Evolutionary conservation across 2,888 invertebrate species (phyloP).

Genomic region (Netelia melanura): DNA sequence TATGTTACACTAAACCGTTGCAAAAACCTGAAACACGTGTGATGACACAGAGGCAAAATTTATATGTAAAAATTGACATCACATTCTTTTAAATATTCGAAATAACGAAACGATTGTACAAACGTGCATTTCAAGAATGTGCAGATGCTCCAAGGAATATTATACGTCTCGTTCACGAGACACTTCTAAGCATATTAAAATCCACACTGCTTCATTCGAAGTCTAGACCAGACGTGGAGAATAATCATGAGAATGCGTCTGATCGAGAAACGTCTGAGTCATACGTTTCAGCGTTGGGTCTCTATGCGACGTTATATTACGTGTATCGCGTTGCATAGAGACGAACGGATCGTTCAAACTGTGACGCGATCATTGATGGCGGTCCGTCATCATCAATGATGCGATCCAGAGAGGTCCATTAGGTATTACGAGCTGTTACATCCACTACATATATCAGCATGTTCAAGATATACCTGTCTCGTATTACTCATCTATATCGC

Average conservation of each 20-base stretch:
- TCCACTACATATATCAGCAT: background rate
- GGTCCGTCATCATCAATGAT: conserved; percentile 25
- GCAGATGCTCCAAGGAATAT: too few relatives aligned
- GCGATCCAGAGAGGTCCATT: background rate
- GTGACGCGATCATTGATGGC: conserved; percentile 36
- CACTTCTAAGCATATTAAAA: too few relatives aligned
- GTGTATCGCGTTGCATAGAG: background rate
- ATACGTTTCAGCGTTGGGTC: conserved; percentile 1
- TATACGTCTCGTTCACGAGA: too few relatives aligned
- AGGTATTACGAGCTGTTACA: background rate
- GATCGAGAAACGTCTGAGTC: conserved; percentile 44
- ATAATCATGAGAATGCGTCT: conserved; percentile 26
- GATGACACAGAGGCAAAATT: too few relatives aligned
- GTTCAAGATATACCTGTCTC: background rate
- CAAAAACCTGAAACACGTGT: too few relatives aligned
- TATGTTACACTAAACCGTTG: too few relatives aligned
- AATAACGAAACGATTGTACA: too few relatives aligned
- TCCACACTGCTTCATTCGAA: background rate
- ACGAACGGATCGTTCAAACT: background rate
- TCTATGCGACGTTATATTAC: background rate
- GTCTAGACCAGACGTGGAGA: conserved; percentile 2
- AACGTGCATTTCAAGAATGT: too few relatives aligned
- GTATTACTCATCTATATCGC: background rate
- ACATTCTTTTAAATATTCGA: too few relatives aligned
- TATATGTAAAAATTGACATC: too few relatives aligned